Evolutionary conservation across 30 jellyfish, hydroid and myxozoan genomes (phyloP).

Genomic region (Mastigias papua): DNA sequence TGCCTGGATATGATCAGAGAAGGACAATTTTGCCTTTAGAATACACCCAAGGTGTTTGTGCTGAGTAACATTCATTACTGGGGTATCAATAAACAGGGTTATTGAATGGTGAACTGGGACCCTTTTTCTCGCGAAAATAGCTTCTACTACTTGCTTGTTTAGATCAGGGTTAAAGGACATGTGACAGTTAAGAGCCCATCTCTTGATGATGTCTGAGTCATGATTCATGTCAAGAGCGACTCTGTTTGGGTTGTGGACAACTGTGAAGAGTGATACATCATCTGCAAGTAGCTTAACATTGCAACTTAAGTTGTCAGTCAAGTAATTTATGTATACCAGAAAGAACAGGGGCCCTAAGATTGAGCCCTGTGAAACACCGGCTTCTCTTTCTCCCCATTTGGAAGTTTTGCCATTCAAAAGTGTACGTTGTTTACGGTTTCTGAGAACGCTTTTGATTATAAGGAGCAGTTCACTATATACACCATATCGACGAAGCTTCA

Average conservation of each 20-base stretch:
- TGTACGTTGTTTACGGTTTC: conserved; percentile 42
- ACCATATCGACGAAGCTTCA: conserved; percentile 2
- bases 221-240: conserved; percentile 48
- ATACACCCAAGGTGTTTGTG: not conserved
- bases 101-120: not conserved
- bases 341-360: conserved; percentile 40
- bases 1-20: conserved; percentile 20
- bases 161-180: not conserved
- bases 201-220: conserved; percentile 14
- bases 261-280: conserved; percentile 12
- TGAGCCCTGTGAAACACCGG: conserved; percentile 48
- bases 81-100: conserved; percentile 1
- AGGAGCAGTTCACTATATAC: not conserved
- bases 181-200: conserved; percentile 37
- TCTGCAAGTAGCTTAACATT: not conserved
- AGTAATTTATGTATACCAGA: conserved; percentile 10
- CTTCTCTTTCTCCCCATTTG: conserved; percentile 11
- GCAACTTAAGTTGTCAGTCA: not conserved
- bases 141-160: not conserved
- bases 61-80: conserved; percentile 8
- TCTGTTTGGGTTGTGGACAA: conserved; percentile 26
- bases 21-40: not conserved
- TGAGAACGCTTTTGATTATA: conserved; percentile 31
- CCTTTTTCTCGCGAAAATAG: not conserved
- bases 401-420: conserved; percentile 53